Base-by-base conservation (phyloP, 1,140 invertebrate species). In the Drosophila mojavensis region DNA sequence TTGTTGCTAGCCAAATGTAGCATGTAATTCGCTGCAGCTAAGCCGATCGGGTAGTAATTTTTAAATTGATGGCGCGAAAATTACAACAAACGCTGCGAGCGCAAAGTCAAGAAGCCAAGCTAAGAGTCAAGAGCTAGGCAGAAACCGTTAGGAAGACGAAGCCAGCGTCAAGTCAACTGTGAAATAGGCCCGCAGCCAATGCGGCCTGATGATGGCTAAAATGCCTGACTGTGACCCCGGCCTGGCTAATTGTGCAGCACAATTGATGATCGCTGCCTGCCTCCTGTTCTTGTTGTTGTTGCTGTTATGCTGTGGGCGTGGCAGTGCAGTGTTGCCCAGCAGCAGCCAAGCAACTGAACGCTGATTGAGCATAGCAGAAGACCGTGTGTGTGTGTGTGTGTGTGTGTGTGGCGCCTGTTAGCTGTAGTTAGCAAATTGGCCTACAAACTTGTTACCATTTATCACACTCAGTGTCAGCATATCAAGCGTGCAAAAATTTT, bases 401-500 rank as follows among this genome's bases (percentile, higher is more conserved):
- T 13, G 17, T 51, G 64, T 69, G 68, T 72, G 74, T 62, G 79
- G 79, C 79, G 79, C 65, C 60, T 72, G 61, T 56, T 79, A 82
- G 53, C 65, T 79, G 83, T 86, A 74, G 75, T 83, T 79, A 76
- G 84, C 76, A 88, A 88, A 88, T 88, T 88, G 83, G 83, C 83
- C 83, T 88, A 89, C 79, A 88, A 88, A 88, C 83, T 88, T 88
- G 83, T 88, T 84, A 75, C 79, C 84, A 88, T 88, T 88, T 88
- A 88, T 88, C 83, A 83, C 84, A 88, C 83, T 88, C 83, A 86
- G 72, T 79, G 83, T 88, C 83, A 88, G 69, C 68, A 53, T 54
- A 58, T 56, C 68, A 63, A 63, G 26, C 60, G 51, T 60, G 68
- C 82, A 86, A 60, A 77, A 71, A 61, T 76, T 77, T 48, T 78